phyloP scores from a whole-genome alignment of 1,140 invertebrate genomes.

The Caenorhabditis brenneri region DNA sequence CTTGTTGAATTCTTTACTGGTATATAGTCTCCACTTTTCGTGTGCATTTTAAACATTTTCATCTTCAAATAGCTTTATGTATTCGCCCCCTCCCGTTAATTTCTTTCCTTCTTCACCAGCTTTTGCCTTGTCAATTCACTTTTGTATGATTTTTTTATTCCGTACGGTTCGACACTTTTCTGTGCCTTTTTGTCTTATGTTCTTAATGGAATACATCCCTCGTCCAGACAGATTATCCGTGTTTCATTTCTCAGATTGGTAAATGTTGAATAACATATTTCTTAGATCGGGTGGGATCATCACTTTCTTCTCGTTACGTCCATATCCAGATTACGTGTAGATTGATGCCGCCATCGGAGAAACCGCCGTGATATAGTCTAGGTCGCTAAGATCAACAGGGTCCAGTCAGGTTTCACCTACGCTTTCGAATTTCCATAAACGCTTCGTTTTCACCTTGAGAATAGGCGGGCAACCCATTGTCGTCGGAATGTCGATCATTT shows the following conservation, averaged over 20 bases:
- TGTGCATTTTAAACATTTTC: constrained; percentile 29
- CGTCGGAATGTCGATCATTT: background rate
- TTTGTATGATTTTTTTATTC: constrained; percentile 19
- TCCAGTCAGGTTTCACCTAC: background rate
- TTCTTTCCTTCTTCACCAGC: background rate
- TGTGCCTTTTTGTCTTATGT: background rate
- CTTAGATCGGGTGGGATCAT: background rate
- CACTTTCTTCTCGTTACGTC: background rate
- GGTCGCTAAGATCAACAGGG: background rate
- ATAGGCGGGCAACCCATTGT: background rate
- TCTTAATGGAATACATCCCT: background rate
- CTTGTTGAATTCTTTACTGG: constrained; percentile 20
- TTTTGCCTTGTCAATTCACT: constrained; percentile 31
- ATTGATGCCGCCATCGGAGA: background rate
- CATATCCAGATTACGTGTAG: background rate
- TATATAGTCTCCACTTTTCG: background rate
- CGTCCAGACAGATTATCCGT: background rate
- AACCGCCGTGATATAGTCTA: background rate
- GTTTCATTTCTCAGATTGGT: background rate
- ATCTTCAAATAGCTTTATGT: constrained; percentile 3
- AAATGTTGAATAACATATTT: background rate
- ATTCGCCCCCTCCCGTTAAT: background rate
- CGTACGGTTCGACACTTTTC: background rate
- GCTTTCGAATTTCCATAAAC: constrained; percentile 4
- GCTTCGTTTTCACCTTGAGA: background rate